phyloP scores from a whole-genome alignment of 2,888 invertebrate genomes.

The Mantis religiosa region DNA sequence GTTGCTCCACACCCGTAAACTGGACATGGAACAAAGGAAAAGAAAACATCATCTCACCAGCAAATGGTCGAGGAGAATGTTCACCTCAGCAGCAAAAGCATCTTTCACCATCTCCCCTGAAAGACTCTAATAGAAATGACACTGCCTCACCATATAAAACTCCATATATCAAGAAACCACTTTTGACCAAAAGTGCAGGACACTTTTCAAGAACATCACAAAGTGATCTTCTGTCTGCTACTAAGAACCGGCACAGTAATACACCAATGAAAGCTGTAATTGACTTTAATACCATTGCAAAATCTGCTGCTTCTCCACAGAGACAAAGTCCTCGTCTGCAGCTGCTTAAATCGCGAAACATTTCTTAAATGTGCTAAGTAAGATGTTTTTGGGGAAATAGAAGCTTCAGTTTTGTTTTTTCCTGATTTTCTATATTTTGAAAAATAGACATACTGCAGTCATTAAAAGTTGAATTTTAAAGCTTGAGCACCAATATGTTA shows the following conservation, averaged over 20 bases:
- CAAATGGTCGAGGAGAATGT: not conserved
- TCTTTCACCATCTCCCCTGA: slow-evolving; percentile 7
- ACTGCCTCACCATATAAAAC: slow-evolving; percentile 34
- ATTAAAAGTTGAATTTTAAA: too few relatives aligned
- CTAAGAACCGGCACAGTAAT: not conserved
- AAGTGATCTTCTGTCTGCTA: slow-evolving; percentile 32
- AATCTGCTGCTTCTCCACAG: slow-evolving; percentile 3
- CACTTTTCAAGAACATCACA: slow-evolving; percentile 50
- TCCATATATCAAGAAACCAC: slow-evolving; percentile 58
- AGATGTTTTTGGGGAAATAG: not conserved
- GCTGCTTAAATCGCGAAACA: slow-evolving; percentile 1
- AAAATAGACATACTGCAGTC: too few relatives aligned
- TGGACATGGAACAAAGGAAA: not conserved
- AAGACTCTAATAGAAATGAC: slow-evolving; percentile 24
- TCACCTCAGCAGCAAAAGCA: not conserved
- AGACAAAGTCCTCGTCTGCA: not conserved
- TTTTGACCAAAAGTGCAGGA: slow-evolving; percentile 55
- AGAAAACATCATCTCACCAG: not conserved
- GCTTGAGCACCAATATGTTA: too few relatives aligned
- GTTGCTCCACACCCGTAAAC: not conserved
- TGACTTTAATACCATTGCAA: not conserved
- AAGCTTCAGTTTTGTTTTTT: not conserved
- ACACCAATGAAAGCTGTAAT: slow-evolving; percentile 55
- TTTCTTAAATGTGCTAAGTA: not conserved
- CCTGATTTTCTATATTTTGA: too few relatives aligned